Percentiles rank a stretch among this genome's conserved stretches.
Conservation (phyloP, 2,113 vertebrate species). For the Eulemur macaco region DNA sequence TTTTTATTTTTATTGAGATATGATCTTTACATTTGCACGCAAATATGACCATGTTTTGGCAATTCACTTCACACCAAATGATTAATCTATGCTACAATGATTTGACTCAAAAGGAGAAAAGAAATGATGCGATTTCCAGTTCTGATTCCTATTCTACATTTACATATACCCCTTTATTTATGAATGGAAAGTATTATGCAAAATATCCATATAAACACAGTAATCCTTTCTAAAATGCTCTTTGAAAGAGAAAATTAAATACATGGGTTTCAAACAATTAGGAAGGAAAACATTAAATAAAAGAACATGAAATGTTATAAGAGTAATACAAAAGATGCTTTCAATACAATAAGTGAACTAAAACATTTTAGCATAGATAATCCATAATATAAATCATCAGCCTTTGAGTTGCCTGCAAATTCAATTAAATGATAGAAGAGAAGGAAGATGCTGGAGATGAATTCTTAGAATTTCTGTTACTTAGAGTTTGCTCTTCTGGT, state of each 20-base stretch:
- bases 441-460: neutral
- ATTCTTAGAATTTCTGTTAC: neutral
- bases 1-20: neutral
- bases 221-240: slow-evolving; percentile 17
- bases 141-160: slow-evolving; percentile 11
- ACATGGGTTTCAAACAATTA: neutral
- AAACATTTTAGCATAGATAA: slow-evolving; percentile 3
- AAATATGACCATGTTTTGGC: neutral
- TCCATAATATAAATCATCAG: neutral
- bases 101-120: neutral
- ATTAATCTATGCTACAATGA: slow-evolving; percentile 16
- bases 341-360: neutral
- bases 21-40: neutral
- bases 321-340: slow-evolving; percentile 15
- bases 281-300: neutral
- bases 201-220: neutral
- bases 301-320: slow-evolving; percentile 33
- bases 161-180: neutral
- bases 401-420: slow-evolving; percentile 19
- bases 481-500: neutral
- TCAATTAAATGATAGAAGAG: neutral
- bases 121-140: neutral
- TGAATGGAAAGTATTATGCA: neutral
- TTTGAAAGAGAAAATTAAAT: slow-evolving; percentile 50
- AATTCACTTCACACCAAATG: slow-evolving; percentile 19